Evolutionary conservation across 2,113 vertebrate genomes (phyloP).

Genomic region (Melospiza melodia): DNA sequence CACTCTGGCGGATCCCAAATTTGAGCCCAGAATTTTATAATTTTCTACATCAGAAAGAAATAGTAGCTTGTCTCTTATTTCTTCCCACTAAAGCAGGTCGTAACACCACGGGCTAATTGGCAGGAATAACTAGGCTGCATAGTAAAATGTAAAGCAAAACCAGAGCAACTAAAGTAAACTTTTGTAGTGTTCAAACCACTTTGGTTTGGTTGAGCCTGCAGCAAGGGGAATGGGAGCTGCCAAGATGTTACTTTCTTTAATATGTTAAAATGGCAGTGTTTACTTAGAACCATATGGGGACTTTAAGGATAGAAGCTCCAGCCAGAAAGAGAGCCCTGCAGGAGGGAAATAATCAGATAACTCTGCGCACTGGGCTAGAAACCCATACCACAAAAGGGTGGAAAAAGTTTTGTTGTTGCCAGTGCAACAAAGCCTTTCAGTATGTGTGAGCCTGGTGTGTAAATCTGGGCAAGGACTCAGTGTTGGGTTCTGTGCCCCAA

Average conservation of each 20-base stretch:
- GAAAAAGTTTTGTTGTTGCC: conserved; percentile 9
- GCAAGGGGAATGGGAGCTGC: conserved; percentile 28
- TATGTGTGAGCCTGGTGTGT: not conserved
- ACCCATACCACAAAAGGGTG: not conserved
- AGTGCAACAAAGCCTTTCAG: not conserved
- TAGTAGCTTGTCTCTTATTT: conserved; percentile 53
- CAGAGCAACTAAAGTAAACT: conserved; percentile 66
- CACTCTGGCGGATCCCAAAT: not conserved
- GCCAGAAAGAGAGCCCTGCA: conserved; percentile 27
- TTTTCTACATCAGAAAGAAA: conserved; percentile 64
- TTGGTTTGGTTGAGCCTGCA: conserved; percentile 56
- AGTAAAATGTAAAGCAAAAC: conserved; percentile 65
- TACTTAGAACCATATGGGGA: conserved; percentile 57
- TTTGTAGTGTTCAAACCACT: conserved; percentile 36
- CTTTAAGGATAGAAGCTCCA: conserved; percentile 6
- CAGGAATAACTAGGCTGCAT: conserved; percentile 30
- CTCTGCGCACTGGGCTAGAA: not conserved
- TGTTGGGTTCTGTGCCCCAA: not conserved
- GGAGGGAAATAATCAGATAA: conserved; percentile 46
- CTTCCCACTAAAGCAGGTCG: conserved; percentile 46
- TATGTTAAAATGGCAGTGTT: conserved; percentile 27
- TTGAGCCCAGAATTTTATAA: conserved; percentile 35
- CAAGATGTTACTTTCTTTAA: conserved; percentile 59
- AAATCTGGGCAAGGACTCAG: not conserved
- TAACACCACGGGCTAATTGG: conserved; percentile 58